Percentiles rank a stretch among this genome's conserved stretches.
Evolutionary conservation across 2,113 vertebrate species (phyloP).

Genomic region (Indri indri): DNA sequence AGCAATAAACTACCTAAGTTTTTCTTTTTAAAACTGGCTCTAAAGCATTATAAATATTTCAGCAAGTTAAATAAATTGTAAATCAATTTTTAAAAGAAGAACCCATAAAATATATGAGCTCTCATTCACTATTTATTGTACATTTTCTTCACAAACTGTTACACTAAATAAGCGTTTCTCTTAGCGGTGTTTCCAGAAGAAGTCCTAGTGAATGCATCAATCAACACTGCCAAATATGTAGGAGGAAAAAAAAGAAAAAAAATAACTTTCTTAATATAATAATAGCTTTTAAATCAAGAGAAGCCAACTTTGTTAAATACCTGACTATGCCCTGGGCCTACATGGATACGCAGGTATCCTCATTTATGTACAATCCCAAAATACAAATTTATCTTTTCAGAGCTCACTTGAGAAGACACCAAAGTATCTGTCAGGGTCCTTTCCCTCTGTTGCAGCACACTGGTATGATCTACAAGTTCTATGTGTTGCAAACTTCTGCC

Average conservation of each 20-base stretch:
- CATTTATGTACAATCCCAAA: not conserved
- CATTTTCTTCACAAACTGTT: constrained; percentile 66
- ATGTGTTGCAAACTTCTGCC: constrained; percentile 63
- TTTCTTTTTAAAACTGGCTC: constrained; percentile 70
- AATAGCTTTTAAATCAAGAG: constrained; percentile 1
- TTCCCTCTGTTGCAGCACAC: not conserved
- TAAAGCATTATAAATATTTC: constrained; percentile 59
- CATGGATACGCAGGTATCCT: not conserved
- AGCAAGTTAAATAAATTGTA: constrained; percentile 60
- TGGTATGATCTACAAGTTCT: constrained; percentile 46
- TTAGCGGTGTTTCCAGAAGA: constrained; percentile 73
- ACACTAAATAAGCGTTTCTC: constrained; percentile 63
- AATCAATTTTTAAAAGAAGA: constrained; percentile 67
- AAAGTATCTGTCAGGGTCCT: not conserved
- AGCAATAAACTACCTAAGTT: constrained; percentile 65
- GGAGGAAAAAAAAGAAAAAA: constrained; percentile 49
- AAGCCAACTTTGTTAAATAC: constrained; percentile 68
- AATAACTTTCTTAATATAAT: constrained; percentile 66
- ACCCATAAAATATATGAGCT: constrained; percentile 47
- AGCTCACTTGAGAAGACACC: constrained; percentile 23
- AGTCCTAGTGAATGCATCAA: constrained; percentile 77
- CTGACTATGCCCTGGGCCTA: constrained; percentile 72
- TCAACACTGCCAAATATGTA: constrained; percentile 75
- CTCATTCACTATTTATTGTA: constrained; percentile 16
- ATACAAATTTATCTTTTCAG: not conserved